Evolutionary conservation across 2,113 vertebrate genomes (phyloP), one percentile per base, ranked within the genome.

Genomic region (Prochilodus magdalenae): DNA sequence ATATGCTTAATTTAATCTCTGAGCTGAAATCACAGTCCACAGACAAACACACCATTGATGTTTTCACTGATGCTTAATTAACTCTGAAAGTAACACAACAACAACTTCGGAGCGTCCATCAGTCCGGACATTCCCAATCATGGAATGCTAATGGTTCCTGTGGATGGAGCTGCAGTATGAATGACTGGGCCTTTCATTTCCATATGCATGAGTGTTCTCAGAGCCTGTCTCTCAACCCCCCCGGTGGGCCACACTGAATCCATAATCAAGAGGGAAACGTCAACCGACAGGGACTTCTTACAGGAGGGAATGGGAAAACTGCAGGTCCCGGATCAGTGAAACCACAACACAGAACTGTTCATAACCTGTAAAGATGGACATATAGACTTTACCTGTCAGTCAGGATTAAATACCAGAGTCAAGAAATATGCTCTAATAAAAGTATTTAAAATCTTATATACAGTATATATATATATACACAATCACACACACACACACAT

Each of bases 201-300:
- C 89, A 93, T 91, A 93, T 92, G 90, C 89, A 93, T 91, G 90
- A 88, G 87, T 66, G 82, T 80, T 73, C 81, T 90, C 85, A 80
- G 73, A 8, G 83, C 73, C 88, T 83, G 84, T 89, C 86, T 89
- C 40, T 81, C 36, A 36, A 36, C 36, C 36, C 36, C 36, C 36
- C 36, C 36, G 7, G 60, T 80, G 76, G 63, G 84, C 80, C 84
- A n/a, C 57, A 86, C 12, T 88, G 87, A 92, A 90, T 91, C 86
- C 85, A 83, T 89, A 92, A 89, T 89, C 86, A 88, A 86, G 86
- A 83, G 13, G 84, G 67, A 85, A 83, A 81, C 82, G 76, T 77
- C 69, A 65, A 69, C 27, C 62, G 49, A 73, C 73, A 78, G 40
- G 40, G 8, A 44, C 40, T 69, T 79, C 66, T 82, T 71, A 74